Evolutionary conservation across 2,888 invertebrate species (phyloP), one percentile per base, ranked within the genome.

Genomic region (Dryadula phaetusa): DNA sequence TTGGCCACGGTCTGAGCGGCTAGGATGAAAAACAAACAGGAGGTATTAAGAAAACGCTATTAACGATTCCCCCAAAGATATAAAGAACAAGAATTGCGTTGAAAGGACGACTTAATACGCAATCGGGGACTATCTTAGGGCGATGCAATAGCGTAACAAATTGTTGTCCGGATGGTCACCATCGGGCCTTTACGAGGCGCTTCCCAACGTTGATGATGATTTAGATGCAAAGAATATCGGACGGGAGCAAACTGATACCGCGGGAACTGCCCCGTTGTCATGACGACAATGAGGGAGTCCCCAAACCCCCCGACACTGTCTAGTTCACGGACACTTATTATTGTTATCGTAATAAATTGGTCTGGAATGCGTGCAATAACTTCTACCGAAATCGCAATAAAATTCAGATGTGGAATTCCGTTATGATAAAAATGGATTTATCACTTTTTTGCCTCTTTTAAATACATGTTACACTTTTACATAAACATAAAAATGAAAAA

Each of bases 321-420:
- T 89, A 86, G 87, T 88, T 86, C 86, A 87, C 83, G 87, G 88
- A 88, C 88, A 90, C 90, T 92, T 90, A 89, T 88, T 88, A 88
- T 88, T 85, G 86, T 87, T 88, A 89, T 85, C 85, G 84, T 85
- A 90, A 91, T 90, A 91, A 90, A 91, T 91, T 88, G 86, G 87
- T 87, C 86, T 87, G 88, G 84, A 87, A 87, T 86, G 83, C 86
- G 73, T 79, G 83, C 85, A 84, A 88, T 89, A 88, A 87, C 85
- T 85, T 82, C 74, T 76, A 79, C 79, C 82, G 79, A 80, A 81
- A 83, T 82, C 82, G 84, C 83, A 86, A 87, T 87, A 87, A 86
- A 85, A 85, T 82, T 81, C 80, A 70, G 74, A 76, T 75, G 75
- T 69, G 73, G 67, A 73, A 71, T 76, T 75, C 69, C 60, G 66